Evolutionary conservation across 2,888 invertebrate species (phyloP), one percentile per base, ranked within the genome.

Genomic region (Drosophila peninsularis): DNA sequence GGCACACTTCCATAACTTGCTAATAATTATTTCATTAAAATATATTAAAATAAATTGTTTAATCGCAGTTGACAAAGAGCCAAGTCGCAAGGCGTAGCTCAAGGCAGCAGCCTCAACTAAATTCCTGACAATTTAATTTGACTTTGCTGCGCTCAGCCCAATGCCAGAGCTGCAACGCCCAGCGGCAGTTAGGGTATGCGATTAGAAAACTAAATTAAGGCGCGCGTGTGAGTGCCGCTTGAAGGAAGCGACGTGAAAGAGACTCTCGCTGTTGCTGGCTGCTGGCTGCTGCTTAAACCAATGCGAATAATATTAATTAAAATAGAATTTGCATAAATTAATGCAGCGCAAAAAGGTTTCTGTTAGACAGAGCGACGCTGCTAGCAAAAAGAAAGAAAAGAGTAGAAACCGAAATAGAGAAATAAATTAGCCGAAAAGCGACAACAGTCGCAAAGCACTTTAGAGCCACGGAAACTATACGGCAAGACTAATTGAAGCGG

Each of bases 291-390:
- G 63, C 53, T 55, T 62, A 71, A 62, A 42, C 72, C 71, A 73
- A 69, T 45, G 64, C 71, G 75, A 62, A 75, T 83, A 77, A 79
- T 80, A 82, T 84, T 87, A 90, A 90, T 85, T 85, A 80, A 86
- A 80, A 80, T 79, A 85, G 72, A 76, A 90, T 90, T 90, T 90
- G 82, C 83, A 90, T 90, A 78, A 78, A 81, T 88, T 81, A 78
- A 82, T 56, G 10, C 66, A 65, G 42, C 54, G 70, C 69, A 70
- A 76, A 76, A 71, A 66, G 71, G 81, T 71, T 89, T 88, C 55
- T 79, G 80, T 89, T 79, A 90, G 86, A 87, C 86, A 89, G 85
- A 79, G 88, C 75, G 86, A 76, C 86, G 90, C 90, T 67, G 56
- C 7, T 30, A 13, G 4, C 24, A 17, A 69, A 67, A 68, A 70